A percentile compares a stretch with the other conserved stretches of the same genome.
These are phyloP conservation scores for Hermaeophaga mercurialis DNA, from an alignment of 2,888 invertebrate species.

Conservation along the genomic window DNA sequence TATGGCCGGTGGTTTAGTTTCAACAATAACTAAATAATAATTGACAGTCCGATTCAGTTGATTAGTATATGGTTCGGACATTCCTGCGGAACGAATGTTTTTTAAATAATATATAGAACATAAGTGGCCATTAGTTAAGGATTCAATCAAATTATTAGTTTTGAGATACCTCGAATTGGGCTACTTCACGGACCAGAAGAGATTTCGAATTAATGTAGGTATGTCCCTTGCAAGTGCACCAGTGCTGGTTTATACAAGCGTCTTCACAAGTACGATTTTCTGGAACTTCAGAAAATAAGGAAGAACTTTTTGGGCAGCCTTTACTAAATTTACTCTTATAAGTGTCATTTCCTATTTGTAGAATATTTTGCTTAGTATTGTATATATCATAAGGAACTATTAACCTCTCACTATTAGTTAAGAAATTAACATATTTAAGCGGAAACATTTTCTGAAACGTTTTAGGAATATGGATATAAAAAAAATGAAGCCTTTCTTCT, in stretches of 20 bases:
- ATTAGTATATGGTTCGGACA: slow-evolving; percentile 33
- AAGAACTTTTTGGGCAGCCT: slow-evolving; percentile 70
- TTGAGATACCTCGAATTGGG: slow-evolving; percentile 58
- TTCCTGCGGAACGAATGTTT: slow-evolving; percentile 34
- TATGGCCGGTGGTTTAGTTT: slow-evolving; percentile 67
- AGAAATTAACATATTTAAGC: slow-evolving; percentile 62
- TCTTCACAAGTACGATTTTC: slow-evolving; percentile 70
- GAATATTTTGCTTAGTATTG: slow-evolving; percentile 71
- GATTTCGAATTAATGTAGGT: slow-evolving; percentile 59
- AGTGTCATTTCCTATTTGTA: slow-evolving; percentile 47
- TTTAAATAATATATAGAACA: slow-evolving; percentile 45
- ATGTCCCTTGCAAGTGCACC: slow-evolving; percentile 74
- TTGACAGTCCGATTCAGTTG: slow-evolving; percentile 36
- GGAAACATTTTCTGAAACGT: slow-evolving; percentile 54
- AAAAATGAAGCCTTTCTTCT: slow-evolving; percentile 77
- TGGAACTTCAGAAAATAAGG: slow-evolving; percentile 65
- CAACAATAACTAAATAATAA: slow-evolving; percentile 69
- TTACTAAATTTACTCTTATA: slow-evolving; percentile 51
- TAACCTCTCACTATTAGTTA: slow-evolving; percentile 68
- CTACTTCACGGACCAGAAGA: slow-evolving; percentile 61
- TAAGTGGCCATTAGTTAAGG: slow-evolving; percentile 28
- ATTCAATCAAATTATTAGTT: slow-evolving; percentile 34
- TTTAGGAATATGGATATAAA: slow-evolving; percentile 71
- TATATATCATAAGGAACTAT: slow-evolving; percentile 79
- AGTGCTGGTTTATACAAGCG: slow-evolving; percentile 70